Base-by-base conservation (phyloP, 2,797 vertebrate genomes). In the Poecilia picta region DNA sequence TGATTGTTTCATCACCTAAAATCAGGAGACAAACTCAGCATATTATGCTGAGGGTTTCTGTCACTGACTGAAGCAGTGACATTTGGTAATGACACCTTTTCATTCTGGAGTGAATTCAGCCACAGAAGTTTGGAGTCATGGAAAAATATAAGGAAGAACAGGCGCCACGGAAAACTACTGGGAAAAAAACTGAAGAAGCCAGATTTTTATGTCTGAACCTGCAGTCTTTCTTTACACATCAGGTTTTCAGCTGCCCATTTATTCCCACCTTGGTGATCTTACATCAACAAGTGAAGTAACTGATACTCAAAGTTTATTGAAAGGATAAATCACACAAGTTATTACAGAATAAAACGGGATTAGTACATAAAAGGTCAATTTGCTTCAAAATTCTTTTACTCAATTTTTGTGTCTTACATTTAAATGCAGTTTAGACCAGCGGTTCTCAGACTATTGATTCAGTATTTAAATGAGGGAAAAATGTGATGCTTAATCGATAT, bases 1-100 rank as follows among this genome's bases (percentile, higher is more conserved):
- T 51, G 39, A 18, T 31, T 64, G 80, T 84, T 77, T 84, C 89
- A 85, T 82, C 10, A 31, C 94, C 93, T 93, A 94, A 23, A 23
- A 8, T 23, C 7, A 75, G 55, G 8, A 66, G 23, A 77, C 55
- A 45, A 39, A 0, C 18, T 80, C 77, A 64, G 28, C 74, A 80
- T 31, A 16, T 66, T 75, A 23, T 77, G 15, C 70, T 31, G 72
- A 15, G 31, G 64, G 62, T 39, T 78, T 57, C 28, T 64, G 1
- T 25, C 28, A 49, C 8, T 80, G 47, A 36, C n/a, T n/a, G 3
- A 76, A 64, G 1, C 77, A 36, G 53, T 73, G 49, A 83, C 59
- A 31, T 79, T 41, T 75, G 3, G 76, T 39, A 51, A 72, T 20
- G 33, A 51, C 75, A 76, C 57, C 64, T 84, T 85, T 79, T 82